Evolutionary conservation across 2,797 vertebrate species (phyloP).

Genomic region (Sebastes iracundus): DNA sequence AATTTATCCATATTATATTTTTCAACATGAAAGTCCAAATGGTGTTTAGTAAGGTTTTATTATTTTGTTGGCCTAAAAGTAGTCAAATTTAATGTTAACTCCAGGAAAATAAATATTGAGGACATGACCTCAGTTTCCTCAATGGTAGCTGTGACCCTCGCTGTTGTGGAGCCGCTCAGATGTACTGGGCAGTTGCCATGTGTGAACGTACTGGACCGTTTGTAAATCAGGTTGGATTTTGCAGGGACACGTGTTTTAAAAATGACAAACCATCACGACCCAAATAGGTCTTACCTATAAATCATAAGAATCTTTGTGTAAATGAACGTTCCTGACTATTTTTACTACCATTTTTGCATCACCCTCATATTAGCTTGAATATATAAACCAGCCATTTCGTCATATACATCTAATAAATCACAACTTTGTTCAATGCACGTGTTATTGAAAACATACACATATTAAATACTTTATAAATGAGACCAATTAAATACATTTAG

Average conservation of each 20-base stretch:
- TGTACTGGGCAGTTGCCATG: background rate
- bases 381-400: no score
- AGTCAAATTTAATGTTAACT: background rate
- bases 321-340: fast-evolving
- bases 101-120: background rate
- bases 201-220: background rate
- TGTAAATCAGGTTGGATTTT: background rate
- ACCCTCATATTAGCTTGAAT: no score
- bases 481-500: no score
- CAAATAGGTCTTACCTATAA: no score
- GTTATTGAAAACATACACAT: no score
- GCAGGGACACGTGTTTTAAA: background rate
- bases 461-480: no score
- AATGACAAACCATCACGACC: no score
- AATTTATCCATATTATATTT: background rate
- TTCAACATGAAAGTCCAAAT: background rate
- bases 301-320: no score
- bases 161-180: background rate
- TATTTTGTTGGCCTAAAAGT: background rate
- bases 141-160: background rate
- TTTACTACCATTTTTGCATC: no score
- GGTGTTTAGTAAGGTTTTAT: background rate
- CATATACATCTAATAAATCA: no score
- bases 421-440: no score
- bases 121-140: background rate